Base-by-base conservation (phyloP, 2,888 invertebrate species). In the Baccha elongata region DNA sequence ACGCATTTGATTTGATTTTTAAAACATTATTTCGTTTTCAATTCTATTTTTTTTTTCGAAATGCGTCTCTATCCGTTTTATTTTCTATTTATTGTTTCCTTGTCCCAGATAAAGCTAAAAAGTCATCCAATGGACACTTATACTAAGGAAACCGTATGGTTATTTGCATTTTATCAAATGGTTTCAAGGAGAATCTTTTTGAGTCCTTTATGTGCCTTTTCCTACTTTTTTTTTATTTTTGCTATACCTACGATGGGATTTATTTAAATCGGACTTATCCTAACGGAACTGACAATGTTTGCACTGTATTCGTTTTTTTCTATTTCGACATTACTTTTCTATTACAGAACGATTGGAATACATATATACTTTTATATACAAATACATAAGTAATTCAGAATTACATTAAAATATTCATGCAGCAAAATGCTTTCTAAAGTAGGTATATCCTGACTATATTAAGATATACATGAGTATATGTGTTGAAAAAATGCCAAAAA, bases 401-500 rank as follows among this genome's bases (percentile, higher is more conserved):
- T 4, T 4, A 23, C 23, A 23, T 5, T 26, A 26, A 26, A 26
- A 4, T 26, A 26, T 26, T 4, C 26, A 26, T 1, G 21, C n/a
- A n/a, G n/a, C 23, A 23, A 23, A 23, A 23, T 23, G 23, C n/a
- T n/a, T n/a, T n/a, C n/a, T n/a, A n/a, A n/a, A n/a, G n/a, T n/a
- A n/a, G n/a, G n/a, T n/a, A n/a, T n/a, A n/a, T n/a, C n/a, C n/a
- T n/a, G n/a, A n/a, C n/a, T n/a, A n/a, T n/a, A n/a, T n/a, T 26
- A 26, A 26, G 6, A 4, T 26, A 26, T 26, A 26, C 26, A 26
- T 1, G 21, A 46, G 21, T 10, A 11, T 4, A 46, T 11, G 11
- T 37, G 2, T 60, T 60, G 60, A 60, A 26, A 60, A 60, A 42
- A 15, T 72, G 72, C 53, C 62, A 72, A 72, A n/a, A 37, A 64